phyloP scores from a whole-genome alignment of 2,888 invertebrate genomes.

The Pristionchus mayeri region DNA sequence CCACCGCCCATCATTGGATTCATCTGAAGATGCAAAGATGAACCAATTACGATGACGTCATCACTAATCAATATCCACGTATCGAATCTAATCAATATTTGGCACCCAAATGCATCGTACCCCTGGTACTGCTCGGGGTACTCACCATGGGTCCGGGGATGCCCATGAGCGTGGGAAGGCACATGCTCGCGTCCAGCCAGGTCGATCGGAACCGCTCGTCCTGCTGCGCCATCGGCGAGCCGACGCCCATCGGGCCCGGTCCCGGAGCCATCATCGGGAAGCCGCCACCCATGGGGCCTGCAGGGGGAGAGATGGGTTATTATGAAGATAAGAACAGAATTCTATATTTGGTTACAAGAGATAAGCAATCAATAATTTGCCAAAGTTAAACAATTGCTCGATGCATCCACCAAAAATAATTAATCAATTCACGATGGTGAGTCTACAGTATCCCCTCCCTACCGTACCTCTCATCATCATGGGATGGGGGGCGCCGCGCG shows the following conservation, averaged over 20 bases:
- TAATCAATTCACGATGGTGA: too few relatives aligned
- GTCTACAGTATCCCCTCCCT: neutral
- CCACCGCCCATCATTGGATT: slow-evolving; percentile 42
- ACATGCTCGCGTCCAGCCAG: slow-evolving; percentile 49
- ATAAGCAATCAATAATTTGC: too few relatives aligned
- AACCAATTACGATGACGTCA: too few relatives aligned
- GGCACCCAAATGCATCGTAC: neutral
- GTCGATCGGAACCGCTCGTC: slow-evolving; percentile 49
- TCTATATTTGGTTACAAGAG: too few relatives aligned
- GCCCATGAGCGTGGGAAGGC: slow-evolving; percentile 44
- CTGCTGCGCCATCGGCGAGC: neutral
- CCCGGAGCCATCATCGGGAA: slow-evolving; percentile 43
- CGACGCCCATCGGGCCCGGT: neutral
- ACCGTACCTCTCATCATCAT: slow-evolving; percentile 44
- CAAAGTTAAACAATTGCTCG: too few relatives aligned
- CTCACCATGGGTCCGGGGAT: slow-evolving; percentile 42
- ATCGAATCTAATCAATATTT: neutral
- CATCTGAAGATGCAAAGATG: neutral
- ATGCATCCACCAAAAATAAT: too few relatives aligned
- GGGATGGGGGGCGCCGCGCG: slow-evolving; percentile 18
- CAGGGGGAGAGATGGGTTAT: neutral
- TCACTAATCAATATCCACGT: neutral
- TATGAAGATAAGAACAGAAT: too few relatives aligned
- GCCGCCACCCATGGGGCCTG: slow-evolving; percentile 28
- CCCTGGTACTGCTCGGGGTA: neutral